A percentile compares a stretch with the other conserved stretches of the same genome.
These are phyloP conservation scores for Lerema accius DNA, from an alignment of 1,140 invertebrate genomes.

Conservation along the genomic window DNA sequence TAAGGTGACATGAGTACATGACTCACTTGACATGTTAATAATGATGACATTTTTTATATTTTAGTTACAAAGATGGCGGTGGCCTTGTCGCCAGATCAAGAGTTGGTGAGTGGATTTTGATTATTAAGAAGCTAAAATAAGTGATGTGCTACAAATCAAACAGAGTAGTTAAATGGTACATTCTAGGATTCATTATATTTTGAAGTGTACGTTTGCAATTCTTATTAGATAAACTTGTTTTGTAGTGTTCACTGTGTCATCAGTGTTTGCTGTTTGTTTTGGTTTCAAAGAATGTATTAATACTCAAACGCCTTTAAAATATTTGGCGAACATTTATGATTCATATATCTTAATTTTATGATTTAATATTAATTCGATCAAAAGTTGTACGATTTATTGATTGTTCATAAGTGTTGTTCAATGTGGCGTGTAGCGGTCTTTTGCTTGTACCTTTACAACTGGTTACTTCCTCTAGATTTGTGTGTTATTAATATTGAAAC, in stretches of 20 bases:
- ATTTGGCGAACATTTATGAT: not conserved
- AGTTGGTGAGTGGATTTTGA: slow-evolving; percentile 83
- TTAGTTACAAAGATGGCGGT: slow-evolving; percentile 84
- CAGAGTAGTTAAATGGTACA: not conserved
- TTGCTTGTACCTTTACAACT: not conserved
- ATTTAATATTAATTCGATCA: not conserved
- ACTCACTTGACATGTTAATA: slow-evolving; percentile 15
- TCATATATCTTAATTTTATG: not conserved
- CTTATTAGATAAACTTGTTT: not conserved
- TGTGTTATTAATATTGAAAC: not conserved
- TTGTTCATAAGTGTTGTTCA: slow-evolving; percentile 8
- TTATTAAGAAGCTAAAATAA: slow-evolving; percentile 30
- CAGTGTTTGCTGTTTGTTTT: slow-evolving; percentile 80
- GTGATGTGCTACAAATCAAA: slow-evolving; percentile 12
- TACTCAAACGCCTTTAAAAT: not conserved
- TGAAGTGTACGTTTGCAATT: slow-evolving; percentile 3
- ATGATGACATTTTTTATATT: slow-evolving; percentile 36
- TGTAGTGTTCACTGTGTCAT: slow-evolving; percentile 70
- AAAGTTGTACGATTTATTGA: not conserved
- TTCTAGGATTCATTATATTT: slow-evolving; percentile 8
- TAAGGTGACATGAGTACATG: slow-evolving; percentile 22
- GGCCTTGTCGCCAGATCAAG: slow-evolving; percentile 87
- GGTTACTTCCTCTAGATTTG: not conserved
- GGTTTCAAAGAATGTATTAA: slow-evolving; percentile 45
- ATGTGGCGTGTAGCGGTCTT: slow-evolving; percentile 3